A percentile compares a stretch with the other conserved stretches of the same genome.
Conservation (phyloP, 2,888 invertebrate species). For the Trisateles emortualis region DNA sequence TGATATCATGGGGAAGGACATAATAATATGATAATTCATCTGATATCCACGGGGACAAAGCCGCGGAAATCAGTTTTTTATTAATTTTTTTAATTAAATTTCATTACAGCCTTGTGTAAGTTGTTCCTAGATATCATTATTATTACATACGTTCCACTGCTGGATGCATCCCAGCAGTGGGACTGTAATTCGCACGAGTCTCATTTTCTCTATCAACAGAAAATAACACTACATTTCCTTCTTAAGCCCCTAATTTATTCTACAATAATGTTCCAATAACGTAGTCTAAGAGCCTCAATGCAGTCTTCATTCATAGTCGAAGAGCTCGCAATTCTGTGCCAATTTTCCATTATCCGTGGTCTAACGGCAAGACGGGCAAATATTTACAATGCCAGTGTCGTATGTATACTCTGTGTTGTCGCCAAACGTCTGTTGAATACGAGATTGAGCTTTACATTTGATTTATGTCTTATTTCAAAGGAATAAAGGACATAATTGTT, state of each 20-base stretch:
- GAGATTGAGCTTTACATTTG: conserved; percentile 46
- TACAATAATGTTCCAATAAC: conserved; percentile 15
- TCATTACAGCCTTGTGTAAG: too few species aligned
- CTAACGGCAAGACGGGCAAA: conserved; percentile 61
- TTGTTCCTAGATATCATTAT: too few species aligned
- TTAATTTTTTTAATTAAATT: too few species aligned
- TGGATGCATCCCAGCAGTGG: too few species aligned
- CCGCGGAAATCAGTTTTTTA: too few species aligned
- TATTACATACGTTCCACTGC: too few species aligned
- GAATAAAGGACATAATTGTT: conserved; percentile 48
- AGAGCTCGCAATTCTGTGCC: conserved; percentile 65
- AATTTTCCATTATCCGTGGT: conserved; percentile 72
- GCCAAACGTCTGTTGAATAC: conserved; percentile 61
- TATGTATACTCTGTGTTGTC: conserved; percentile 64
- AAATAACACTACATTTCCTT: neutral
- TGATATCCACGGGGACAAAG: too few species aligned
- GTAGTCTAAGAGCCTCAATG: conserved; percentile 41
- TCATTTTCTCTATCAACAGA: too few species aligned
- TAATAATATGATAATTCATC: too few species aligned
- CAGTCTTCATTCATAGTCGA: conserved; percentile 68
- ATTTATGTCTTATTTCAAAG: conserved; percentile 38
- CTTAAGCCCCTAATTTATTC: neutral
- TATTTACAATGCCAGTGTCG: conserved; percentile 53
- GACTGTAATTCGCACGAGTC: too few species aligned
- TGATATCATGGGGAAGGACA: too few species aligned